Percentiles rank a stretch among this genome's conserved stretches.
phyloP scores from a whole-genome alignment of 2,797 vertebrate species.

The Myotis findleyi region DNA sequence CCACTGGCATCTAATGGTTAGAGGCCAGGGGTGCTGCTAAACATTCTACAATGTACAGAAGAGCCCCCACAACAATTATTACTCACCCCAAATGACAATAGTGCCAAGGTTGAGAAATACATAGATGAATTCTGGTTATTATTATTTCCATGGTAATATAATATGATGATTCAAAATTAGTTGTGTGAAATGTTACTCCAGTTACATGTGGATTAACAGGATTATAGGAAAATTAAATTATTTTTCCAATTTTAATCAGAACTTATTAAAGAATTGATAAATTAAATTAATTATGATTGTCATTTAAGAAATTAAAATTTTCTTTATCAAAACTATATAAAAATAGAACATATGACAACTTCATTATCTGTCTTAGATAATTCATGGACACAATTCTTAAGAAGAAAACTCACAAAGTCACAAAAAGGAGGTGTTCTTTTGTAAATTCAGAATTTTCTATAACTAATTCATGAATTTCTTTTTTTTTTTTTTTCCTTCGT shows the following conservation, averaged over 20 bases:
- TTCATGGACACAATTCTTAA: neutral
- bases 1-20: neutral
- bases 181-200: neutral
- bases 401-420: neutral
- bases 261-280: neutral
- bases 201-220: neutral
- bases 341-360: neutral
- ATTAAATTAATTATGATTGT: neutral
- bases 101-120: neutral
- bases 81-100: neutral
- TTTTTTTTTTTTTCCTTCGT: slow-evolving; percentile 43
- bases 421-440: neutral
- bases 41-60: neutral
- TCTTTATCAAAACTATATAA: neutral
- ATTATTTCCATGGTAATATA: slow-evolving; percentile 21
- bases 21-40: neutral
- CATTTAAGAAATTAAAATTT: neutral
- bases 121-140: neutral
- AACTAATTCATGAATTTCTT: neutral
- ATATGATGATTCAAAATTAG: neutral
- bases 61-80: neutral
- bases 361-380: neutral
- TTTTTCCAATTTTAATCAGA: neutral
- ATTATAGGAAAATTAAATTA: neutral
- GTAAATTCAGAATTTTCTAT: neutral